phyloP scores from a whole-genome alignment of 2,113 vertebrate species.

The Chaetodon auriga region DNA sequence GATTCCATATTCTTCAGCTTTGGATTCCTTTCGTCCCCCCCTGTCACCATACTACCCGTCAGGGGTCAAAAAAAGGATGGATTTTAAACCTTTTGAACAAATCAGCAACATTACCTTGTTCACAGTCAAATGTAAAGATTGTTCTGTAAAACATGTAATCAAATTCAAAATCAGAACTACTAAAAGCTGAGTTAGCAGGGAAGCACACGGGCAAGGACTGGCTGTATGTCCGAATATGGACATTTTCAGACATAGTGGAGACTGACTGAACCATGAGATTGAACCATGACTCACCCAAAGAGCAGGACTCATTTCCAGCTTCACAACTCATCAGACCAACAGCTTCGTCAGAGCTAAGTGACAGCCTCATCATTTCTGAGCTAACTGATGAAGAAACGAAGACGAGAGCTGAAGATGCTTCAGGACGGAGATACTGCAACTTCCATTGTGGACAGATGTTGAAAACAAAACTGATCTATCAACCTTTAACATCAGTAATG shows the following conservation, averaged over 20 bases:
- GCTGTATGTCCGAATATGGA: neutral
- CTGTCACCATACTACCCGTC: neutral
- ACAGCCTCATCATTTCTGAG: neutral
- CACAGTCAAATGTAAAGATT: neutral
- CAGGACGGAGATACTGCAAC: slow-evolving; percentile 65
- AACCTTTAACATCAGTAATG: slow-evolving; percentile 79
- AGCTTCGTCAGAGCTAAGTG: neutral
- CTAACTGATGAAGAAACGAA: neutral
- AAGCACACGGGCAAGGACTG: neutral
- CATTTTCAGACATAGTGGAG: neutral
- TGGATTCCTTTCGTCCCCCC: neutral
- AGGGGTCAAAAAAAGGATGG: neutral
- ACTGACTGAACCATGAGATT: neutral
- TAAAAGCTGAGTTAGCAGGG: neutral
- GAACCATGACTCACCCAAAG: neutral
- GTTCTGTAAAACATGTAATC: too few species aligned
- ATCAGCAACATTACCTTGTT: neutral
- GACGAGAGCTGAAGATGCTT: neutral
- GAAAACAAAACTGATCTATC: slow-evolving; percentile 57
- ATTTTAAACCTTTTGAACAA: neutral
- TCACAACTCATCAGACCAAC: neutral
- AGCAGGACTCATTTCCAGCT: neutral
- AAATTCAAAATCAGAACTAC: neutral
- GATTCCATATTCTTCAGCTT: neutral
- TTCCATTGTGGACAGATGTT: slow-evolving; percentile 63